Conservation (phyloP, 2,797 vertebrate species). For the Trichosurus vulpecula region DNA sequence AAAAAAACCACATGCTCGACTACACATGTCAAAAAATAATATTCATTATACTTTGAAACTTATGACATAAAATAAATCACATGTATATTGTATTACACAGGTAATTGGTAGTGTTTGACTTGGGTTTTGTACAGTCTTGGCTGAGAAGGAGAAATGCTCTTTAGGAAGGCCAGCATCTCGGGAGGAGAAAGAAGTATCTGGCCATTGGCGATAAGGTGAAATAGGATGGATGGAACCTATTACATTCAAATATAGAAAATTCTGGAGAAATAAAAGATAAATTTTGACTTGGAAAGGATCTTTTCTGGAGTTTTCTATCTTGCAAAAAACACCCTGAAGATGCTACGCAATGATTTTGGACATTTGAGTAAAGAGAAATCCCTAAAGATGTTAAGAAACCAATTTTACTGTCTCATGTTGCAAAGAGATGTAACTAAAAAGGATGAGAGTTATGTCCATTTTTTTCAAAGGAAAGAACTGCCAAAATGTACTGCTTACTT, state of each 20-base stretch:
- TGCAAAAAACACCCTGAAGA: not conserved
- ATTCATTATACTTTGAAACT: not conserved
- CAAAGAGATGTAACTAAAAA: not conserved
- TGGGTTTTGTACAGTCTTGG: not conserved
- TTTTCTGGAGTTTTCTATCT: not conserved
- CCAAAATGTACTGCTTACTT: not conserved
- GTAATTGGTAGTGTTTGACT: not conserved
- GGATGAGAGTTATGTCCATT: not conserved
- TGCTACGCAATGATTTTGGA: not conserved
- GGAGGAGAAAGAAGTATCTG: not conserved
- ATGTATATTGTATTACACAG: not conserved
- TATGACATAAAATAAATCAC: not conserved
- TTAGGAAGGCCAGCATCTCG: not conserved
- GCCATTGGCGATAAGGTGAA: not conserved
- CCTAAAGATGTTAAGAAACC: not conserved
- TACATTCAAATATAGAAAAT: not conserved
- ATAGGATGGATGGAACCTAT: not conserved
- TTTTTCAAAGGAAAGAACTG: not conserved
- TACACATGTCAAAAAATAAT: not conserved
- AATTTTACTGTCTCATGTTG: not conserved
- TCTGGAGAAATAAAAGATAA: not conserved
- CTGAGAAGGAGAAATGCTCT: not conserved
- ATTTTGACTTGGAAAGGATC: not conserved
- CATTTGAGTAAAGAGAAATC: not conserved
- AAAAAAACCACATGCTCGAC: not conserved